Evolutionary conservation across 2,797 vertebrate genomes (phyloP).

Genomic region (Gadopsis marmoratus): DNA sequence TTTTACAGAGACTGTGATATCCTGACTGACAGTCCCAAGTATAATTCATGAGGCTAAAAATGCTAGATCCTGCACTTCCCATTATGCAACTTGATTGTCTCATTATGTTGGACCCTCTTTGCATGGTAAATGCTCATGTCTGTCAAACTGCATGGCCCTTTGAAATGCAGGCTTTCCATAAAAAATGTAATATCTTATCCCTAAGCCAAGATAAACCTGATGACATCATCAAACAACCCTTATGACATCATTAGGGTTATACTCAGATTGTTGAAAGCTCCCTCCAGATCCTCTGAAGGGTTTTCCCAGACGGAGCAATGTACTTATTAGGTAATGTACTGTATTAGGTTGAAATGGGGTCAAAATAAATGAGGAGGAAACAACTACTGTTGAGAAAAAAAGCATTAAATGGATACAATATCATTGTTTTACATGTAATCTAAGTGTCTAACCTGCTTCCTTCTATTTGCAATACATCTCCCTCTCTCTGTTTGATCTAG

Average conservation of each 20-base stretch:
- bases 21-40: not conserved
- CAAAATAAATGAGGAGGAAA: not conserved
- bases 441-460: not conserved
- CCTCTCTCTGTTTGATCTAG: not conserved
- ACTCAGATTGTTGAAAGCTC: not conserved
- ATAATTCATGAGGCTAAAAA: not conserved
- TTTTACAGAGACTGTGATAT: not conserved
- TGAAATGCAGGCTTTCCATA: not conserved
- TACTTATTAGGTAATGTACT: not conserved
- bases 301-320: not conserved
- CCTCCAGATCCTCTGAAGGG: not conserved
- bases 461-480: not conserved
- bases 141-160: not conserved
- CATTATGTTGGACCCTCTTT: not conserved
- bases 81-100: not conserved
- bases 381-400: not conserved
- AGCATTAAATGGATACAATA: not conserved
- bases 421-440: not conserved
- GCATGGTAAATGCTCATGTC: not conserved
- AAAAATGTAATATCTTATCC: not conserved
- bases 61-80: not conserved
- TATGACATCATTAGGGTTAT: not conserved
- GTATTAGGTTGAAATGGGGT: not conserved
- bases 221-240: not conserved
- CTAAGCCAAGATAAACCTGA: conserved; percentile 1